These are phyloP conservation scores for Oryzias celebensis DNA, from an alignment of 2,113 vertebrate genomes.

Conservation along the genomic window DNA sequence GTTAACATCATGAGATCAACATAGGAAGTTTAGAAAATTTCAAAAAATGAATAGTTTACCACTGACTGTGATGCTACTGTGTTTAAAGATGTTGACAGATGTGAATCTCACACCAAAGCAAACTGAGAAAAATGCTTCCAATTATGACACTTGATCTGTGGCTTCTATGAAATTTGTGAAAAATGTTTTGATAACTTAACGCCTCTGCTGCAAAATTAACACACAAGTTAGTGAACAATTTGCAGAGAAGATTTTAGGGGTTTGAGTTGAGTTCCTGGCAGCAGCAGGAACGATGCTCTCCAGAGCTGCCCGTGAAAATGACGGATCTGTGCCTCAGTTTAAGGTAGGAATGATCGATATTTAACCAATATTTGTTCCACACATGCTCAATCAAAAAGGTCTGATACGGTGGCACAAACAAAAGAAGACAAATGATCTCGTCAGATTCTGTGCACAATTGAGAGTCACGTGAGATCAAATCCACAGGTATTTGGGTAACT, in stretches of 20 bases:
- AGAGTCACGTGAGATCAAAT: conserved; percentile 21
- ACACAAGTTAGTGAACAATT: conserved; percentile 1
- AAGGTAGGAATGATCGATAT: conserved; percentile 47
- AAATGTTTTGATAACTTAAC: not conserved
- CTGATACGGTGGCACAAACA: conserved; percentile 25
- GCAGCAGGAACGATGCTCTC: conserved; percentile 34
- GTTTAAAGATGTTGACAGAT: too few relatives aligned
- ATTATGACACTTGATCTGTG: not conserved
- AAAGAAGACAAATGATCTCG: conserved; percentile 41
- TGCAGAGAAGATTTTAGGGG: conserved; percentile 5
- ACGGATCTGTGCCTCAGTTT: conserved; percentile 38
- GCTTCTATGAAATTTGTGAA: conserved; percentile 12
- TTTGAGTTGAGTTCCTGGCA: conserved; percentile 35
- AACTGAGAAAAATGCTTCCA: too few relatives aligned
- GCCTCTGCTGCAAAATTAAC: conserved; percentile 9
- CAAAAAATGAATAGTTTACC: too few relatives aligned
- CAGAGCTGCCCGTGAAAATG: conserved; percentile 40
- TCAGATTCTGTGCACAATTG: conserved; percentile 5
- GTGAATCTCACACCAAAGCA: too few relatives aligned
- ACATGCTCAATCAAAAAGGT: conserved; percentile 6
- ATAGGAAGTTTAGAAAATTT: too few relatives aligned
- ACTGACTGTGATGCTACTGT: too few relatives aligned
- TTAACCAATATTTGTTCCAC: conserved; percentile 46
- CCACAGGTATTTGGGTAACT: conserved; percentile 1
- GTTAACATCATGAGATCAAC: too few relatives aligned